Conservation (phyloP, 2,113 vertebrate species). For the Ceyx cyanopectus region DNA sequence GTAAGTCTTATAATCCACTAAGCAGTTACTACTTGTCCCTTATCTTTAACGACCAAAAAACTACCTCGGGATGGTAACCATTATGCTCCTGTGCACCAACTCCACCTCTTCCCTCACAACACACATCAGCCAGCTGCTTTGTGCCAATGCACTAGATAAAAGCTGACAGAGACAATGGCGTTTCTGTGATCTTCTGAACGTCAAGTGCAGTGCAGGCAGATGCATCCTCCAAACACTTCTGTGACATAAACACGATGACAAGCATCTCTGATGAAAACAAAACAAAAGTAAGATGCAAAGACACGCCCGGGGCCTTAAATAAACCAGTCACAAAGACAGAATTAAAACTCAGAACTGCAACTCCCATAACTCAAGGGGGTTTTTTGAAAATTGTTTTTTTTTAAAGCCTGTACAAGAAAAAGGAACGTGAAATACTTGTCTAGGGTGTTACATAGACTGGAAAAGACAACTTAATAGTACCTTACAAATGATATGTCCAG, state of each 20-base stretch:
- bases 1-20: neutral
- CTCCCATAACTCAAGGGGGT: neutral
- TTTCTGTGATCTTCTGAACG: neutral
- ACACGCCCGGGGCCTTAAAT: neutral
- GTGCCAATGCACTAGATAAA: neutral
- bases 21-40: neutral
- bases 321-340: neutral
- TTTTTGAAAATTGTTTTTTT: neutral
- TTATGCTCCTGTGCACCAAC: neutral
- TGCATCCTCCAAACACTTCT: neutral
- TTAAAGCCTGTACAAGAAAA: neutral
- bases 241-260: neutral
- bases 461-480: conserved; percentile 26
- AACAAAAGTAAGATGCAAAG: neutral
- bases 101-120: neutral
- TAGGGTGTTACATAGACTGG: neutral
- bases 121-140: neutral
- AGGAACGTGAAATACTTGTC: conserved; percentile 15
- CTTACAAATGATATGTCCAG: neutral
- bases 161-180: neutral
- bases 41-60: neutral
- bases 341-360: neutral
- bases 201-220: neutral
- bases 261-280: neutral
- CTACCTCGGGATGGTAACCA: neutral